Conservation (phyloP, 2,797 vertebrate genomes). For the Mergus octosetaceus region DNA sequence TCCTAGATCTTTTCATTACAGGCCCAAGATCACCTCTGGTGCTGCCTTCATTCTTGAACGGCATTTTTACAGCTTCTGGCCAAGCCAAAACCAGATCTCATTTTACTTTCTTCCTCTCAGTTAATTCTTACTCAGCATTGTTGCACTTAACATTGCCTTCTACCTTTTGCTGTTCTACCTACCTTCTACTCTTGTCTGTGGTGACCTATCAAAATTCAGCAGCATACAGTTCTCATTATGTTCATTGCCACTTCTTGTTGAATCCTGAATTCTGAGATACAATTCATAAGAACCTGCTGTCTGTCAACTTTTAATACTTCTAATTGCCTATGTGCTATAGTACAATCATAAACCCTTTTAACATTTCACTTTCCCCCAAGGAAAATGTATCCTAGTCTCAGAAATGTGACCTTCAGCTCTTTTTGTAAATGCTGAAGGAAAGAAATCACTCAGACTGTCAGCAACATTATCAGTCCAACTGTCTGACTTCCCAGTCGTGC, state of each 20-base stretch:
- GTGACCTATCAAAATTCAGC: not conserved
- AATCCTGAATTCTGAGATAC: constrained; percentile 28
- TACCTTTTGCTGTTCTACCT: not conserved
- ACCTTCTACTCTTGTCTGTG: not conserved
- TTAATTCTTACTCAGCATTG: not conserved
- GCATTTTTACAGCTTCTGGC: not conserved
- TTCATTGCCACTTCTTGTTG: not conserved
- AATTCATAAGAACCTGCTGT: constrained; percentile 23
- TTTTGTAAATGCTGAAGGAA: constrained; percentile 28
- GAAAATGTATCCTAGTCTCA: constrained; percentile 8
- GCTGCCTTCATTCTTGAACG: not conserved
- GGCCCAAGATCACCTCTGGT: not conserved
- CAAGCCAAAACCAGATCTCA: not conserved
- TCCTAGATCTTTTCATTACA: not conserved
- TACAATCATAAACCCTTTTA: constrained; percentile 46
- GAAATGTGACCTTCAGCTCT: constrained; percentile 43
- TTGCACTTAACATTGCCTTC: not conserved
- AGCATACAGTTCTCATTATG: not conserved
- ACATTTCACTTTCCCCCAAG: constrained; percentile 15
- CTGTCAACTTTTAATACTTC: constrained; percentile 37
- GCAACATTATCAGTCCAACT: not conserved
- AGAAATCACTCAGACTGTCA: constrained; percentile 27
- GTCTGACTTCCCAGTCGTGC: not conserved
- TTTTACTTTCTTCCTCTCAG: not conserved
- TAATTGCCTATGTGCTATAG: constrained; percentile 33